phyloP scores from a whole-genome alignment of 2,113 vertebrate species.

The Austrofundulus limnaeus region DNA sequence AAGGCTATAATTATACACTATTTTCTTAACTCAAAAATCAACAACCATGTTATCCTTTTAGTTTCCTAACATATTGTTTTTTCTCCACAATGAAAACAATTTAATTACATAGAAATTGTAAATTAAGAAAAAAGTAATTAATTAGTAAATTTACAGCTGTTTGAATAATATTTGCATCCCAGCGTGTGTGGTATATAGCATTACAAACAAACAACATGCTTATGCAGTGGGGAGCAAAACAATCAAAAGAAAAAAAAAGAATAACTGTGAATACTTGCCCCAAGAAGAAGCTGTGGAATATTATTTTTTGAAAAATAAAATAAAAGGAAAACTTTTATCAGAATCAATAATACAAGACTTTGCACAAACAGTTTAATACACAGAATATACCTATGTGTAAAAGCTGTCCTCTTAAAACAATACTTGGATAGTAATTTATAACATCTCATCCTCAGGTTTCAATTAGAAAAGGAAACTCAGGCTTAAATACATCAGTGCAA shows the following conservation, averaged over 20 bases:
- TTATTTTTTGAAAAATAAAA: constrained; percentile 79
- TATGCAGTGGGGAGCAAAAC: constrained; percentile 1
- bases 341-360: constrained; percentile 66
- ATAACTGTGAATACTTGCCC: constrained; percentile 90
- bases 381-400: neutral
- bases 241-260: constrained; percentile 60
- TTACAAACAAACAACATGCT: constrained; percentile 16
- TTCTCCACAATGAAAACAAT: too few relatives aligned
- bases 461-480: neutral
- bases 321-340: constrained; percentile 45
- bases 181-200: constrained; percentile 1
- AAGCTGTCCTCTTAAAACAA: constrained; percentile 6
- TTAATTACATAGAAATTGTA: too few relatives aligned
- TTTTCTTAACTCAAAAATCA: too few relatives aligned
- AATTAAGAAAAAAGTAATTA: too few relatives aligned
- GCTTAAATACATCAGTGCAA: neutral
- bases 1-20: too few relatives aligned
- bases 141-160: too few relatives aligned
- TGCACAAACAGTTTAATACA: too few relatives aligned
- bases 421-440: constrained; percentile 1
- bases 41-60: too few relatives aligned
- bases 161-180: neutral
- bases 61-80: too few relatives aligned
- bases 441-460: neutral
- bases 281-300: constrained; percentile 81